Evolutionary conservation across 1,140 invertebrate genomes (phyloP).

Genomic region (Ooceraea biroi): DNA sequence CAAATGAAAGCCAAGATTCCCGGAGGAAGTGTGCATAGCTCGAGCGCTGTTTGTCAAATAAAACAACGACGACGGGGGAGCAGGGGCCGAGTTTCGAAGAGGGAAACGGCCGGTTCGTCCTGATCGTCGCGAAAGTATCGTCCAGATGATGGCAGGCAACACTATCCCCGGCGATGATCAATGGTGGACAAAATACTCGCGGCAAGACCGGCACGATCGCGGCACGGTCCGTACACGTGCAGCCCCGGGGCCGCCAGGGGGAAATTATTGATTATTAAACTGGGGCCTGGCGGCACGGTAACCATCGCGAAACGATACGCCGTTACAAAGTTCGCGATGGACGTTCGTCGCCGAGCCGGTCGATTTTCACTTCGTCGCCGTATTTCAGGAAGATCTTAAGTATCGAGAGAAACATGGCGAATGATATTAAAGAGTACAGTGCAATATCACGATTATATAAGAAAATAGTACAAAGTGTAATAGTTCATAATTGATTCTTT

Average conservation of each 20-base stretch:
- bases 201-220: constrained; percentile 63
- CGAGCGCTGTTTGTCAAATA: constrained; percentile 72
- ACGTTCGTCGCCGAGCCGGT: background rate
- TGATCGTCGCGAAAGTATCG: constrained; percentile 62
- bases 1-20: constrained; percentile 51
- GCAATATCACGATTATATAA: background rate
- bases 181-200: constrained; percentile 66
- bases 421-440: too few relatives aligned
- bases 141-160: constrained; percentile 8
- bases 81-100: constrained; percentile 50
- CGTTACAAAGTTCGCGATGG: constrained; percentile 29
- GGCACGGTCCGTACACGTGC: constrained; percentile 77
- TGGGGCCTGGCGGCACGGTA: constrained; percentile 64
- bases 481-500: background rate
- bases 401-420: background rate
- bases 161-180: constrained; percentile 9
- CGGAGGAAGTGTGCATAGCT: constrained; percentile 72
- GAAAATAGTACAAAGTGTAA: background rate
- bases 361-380: constrained; percentile 15
- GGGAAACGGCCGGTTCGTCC: background rate
- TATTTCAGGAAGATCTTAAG: background rate
- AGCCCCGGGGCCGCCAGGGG: constrained; percentile 74
- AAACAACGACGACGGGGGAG: constrained; percentile 59
- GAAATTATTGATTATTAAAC: constrained; percentile 85
- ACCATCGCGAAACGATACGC: constrained; percentile 53